Conservation (phyloP, 2,888 invertebrate species). For the Drosophila incognita region DNA sequence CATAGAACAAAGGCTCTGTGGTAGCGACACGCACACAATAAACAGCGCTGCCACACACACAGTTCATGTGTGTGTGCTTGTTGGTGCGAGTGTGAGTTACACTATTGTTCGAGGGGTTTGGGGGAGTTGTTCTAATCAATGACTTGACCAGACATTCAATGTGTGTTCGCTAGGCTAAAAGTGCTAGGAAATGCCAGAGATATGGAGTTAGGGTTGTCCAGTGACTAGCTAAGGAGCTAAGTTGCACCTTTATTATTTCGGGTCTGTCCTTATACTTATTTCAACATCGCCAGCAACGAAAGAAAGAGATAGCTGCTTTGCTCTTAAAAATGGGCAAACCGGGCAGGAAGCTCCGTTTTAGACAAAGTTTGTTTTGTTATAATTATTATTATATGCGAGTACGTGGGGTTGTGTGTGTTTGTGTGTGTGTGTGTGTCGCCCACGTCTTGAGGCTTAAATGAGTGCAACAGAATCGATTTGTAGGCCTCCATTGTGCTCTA, state of each 20-base stretch:
- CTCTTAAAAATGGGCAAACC: conserved; percentile 50
- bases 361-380: conserved; percentile 43
- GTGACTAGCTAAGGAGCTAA: conserved; percentile 42
- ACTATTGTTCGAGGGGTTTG: conserved; percentile 27
- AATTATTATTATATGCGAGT: conserved; percentile 71
- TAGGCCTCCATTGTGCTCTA: conserved; percentile 41
- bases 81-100: conserved; percentile 24
- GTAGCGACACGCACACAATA: conserved; percentile 77
- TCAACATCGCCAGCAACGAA: conserved; percentile 7
- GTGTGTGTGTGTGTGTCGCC: conserved; percentile 17
- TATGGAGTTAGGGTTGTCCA: conserved; percentile 5
- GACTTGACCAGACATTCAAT: conserved; percentile 70
- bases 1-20: conserved; percentile 70
- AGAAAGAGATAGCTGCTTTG: conserved; percentile 37
- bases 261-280: conserved; percentile 48
- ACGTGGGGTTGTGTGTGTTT: not conserved
- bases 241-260: conserved; percentile 45
- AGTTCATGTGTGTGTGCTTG: conserved; percentile 1
- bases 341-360: conserved; percentile 11
- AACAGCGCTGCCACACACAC: conserved; percentile 31
- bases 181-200: not conserved
- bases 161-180: conserved; percentile 15
- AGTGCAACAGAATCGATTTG: conserved; percentile 69
- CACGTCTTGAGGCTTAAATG: conserved; percentile 63
- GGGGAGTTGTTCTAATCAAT: conserved; percentile 56